phyloP scores from a whole-genome alignment of 2,888 invertebrate species.

The Oscheius sp. region DNA sequence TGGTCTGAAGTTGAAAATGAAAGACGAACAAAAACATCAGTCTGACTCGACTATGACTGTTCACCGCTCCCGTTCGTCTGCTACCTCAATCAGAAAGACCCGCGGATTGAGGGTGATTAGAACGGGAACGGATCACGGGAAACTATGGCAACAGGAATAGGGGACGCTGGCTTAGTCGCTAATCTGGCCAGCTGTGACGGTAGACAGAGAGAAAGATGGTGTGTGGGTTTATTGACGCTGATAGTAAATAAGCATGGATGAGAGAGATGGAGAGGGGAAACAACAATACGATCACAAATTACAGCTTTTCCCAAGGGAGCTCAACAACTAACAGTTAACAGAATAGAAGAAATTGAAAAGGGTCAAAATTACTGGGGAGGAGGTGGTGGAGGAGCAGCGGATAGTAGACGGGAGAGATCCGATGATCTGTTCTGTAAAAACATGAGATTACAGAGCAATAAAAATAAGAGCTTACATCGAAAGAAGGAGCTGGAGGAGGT shows the following conservation, averaged over 20 bases:
- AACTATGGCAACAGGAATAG: conserved; percentile 9
- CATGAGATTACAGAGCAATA: not conserved
- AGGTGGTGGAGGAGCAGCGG: conserved; percentile 44
- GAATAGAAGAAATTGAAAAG: not conserved
- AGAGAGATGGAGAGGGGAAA: not conserved
- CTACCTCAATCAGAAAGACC: too few relatives aligned
- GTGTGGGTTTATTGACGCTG: not conserved
- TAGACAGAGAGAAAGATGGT: not conserved
- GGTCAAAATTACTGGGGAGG: conserved; percentile 3
- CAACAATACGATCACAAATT: not conserved
- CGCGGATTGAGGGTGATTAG: not conserved
- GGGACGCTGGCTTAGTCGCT: not conserved
- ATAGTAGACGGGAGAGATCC: conserved; percentile 45
- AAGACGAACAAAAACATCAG: too few relatives aligned
- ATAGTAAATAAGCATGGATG: not conserved
- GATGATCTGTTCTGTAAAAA: not conserved
- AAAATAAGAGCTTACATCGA: not conserved
- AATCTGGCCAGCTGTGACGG: conserved; percentile 1
- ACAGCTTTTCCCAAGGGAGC: not conserved
- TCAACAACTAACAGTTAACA: not conserved
- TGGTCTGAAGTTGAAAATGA: too few relatives aligned
- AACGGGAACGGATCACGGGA: not conserved
- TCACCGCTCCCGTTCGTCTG: too few relatives aligned
- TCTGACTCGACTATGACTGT: too few relatives aligned
- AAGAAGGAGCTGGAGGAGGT: conserved; percentile 54